phyloP scores from a whole-genome alignment of 2,888 invertebrate species.

The Ophonus ardosiacus region DNA sequence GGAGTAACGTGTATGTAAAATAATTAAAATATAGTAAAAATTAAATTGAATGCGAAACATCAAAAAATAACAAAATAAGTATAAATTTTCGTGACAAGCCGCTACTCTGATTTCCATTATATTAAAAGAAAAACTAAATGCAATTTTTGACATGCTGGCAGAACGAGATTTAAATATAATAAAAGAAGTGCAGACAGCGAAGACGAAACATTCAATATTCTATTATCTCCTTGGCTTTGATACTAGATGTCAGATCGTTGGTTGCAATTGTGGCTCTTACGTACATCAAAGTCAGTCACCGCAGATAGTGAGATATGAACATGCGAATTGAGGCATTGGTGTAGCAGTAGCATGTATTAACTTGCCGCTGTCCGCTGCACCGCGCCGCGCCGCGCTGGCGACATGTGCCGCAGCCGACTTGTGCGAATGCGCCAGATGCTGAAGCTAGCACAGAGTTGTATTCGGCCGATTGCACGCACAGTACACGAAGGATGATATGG shows the following conservation, averaged over 20 bases:
- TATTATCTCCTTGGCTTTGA: neutral
- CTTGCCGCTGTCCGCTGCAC: neutral
- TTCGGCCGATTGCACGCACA: neutral
- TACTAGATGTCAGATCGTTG: neutral
- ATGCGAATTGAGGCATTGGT: neutral
- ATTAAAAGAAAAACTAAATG: too few species aligned
- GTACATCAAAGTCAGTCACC: neutral
- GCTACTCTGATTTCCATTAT: too few species aligned
- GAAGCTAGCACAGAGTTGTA: neutral
- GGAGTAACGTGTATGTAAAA: too few species aligned
- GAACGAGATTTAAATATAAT: too few species aligned
- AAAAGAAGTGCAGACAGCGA: too few species aligned
- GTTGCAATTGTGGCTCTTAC: neutral
- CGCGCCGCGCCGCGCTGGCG: slow-evolving; percentile 1
- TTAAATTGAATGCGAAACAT: too few species aligned
- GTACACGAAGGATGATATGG: neutral
- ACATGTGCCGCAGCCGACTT: neutral
- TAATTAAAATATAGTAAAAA: too few species aligned
- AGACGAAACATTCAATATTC: too few species aligned
- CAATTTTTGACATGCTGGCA: too few species aligned
- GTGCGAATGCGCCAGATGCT: slow-evolving; percentile 29
- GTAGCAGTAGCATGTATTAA: neutral
- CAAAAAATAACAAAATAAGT: too few species aligned
- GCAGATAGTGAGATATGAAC: slow-evolving; percentile 3
- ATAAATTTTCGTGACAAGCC: too few species aligned